A percentile compares a stretch with the other conserved stretches of the same genome.
Evolutionary conservation across 2,113 vertebrate species (phyloP).

Genomic region (Zosterops lateralis): DNA sequence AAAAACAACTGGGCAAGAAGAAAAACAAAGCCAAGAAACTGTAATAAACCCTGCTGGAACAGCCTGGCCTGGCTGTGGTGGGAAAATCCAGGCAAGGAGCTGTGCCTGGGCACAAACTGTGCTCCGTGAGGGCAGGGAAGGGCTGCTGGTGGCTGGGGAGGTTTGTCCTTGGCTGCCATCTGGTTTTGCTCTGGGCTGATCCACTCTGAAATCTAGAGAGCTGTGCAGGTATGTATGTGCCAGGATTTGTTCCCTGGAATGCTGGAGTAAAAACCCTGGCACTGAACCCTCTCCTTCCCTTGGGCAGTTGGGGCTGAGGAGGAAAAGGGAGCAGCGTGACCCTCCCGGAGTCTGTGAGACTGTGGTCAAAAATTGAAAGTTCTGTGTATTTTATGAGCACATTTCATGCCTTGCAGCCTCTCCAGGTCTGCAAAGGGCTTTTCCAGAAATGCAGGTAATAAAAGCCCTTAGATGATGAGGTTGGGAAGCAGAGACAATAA

Average conservation of each 20-base stretch:
- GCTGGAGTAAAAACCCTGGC: not conserved
- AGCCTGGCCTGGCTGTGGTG: not conserved
- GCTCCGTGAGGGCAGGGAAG: not conserved
- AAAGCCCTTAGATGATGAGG: not conserved
- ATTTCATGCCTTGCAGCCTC: not conserved
- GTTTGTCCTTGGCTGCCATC: not conserved
- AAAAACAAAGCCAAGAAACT: not conserved
- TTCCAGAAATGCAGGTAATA: not conserved
- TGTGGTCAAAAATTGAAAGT: fast-evolving
- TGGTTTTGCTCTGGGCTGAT: not conserved
- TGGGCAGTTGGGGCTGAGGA: not conserved
- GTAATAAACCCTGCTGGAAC: not conserved
- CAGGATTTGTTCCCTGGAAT: not conserved
- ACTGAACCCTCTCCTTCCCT: not conserved
- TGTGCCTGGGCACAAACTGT: not conserved
- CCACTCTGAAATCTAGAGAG: not conserved
- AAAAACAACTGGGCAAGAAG: not conserved
- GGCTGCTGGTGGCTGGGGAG: not conserved
- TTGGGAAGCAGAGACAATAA: not conserved
- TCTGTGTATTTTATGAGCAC: not conserved
- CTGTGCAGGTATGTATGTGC: not conserved
- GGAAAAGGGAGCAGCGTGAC: fast-evolving
- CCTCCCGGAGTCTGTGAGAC: not conserved
- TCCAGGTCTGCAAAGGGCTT: not conserved
- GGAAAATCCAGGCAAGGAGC: slow-evolving; percentile 7